Conservation (phyloP, 2,888 invertebrate species). For the Hyles lineata region DNA sequence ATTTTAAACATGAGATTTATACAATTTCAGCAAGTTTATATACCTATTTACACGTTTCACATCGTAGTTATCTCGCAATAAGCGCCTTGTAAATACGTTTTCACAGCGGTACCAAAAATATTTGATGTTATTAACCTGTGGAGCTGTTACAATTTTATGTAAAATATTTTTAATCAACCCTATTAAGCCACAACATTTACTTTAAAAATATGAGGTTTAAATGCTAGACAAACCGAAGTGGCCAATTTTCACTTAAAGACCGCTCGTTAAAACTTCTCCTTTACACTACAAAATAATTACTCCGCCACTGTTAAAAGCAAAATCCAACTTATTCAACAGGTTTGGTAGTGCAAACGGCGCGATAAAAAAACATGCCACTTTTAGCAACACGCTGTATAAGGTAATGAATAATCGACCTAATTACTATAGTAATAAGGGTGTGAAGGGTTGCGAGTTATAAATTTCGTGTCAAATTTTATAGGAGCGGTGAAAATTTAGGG, state of each 20-base stretch:
- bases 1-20: too few species aligned
- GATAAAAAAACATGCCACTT: background rate
- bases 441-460: background rate
- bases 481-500: background rate
- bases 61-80: too few species aligned
- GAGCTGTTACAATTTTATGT: background rate
- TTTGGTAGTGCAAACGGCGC: background rate
- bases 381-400: background rate
- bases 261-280: background rate
- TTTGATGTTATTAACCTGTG: background rate
- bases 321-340: background rate
- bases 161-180: too few species aligned
- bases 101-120: background rate
- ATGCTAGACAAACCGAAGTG: too few species aligned
- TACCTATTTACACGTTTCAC: too few species aligned
- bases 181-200: too few species aligned
- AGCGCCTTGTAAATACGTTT: background rate
- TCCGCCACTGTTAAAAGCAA: background rate
- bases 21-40: too few species aligned
- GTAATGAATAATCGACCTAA: slow-evolving; percentile 9
- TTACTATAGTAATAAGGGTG: slow-evolving; percentile 8
- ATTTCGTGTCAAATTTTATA: background rate
- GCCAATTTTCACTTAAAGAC: too few species aligned
- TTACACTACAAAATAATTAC: background rate
- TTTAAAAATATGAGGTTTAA: too few species aligned